A percentile compares a stretch with the other conserved stretches of the same genome.
phyloP scores from a whole-genome alignment of 2,797 vertebrate genomes.

The Acanthopagrus latus region DNA sequence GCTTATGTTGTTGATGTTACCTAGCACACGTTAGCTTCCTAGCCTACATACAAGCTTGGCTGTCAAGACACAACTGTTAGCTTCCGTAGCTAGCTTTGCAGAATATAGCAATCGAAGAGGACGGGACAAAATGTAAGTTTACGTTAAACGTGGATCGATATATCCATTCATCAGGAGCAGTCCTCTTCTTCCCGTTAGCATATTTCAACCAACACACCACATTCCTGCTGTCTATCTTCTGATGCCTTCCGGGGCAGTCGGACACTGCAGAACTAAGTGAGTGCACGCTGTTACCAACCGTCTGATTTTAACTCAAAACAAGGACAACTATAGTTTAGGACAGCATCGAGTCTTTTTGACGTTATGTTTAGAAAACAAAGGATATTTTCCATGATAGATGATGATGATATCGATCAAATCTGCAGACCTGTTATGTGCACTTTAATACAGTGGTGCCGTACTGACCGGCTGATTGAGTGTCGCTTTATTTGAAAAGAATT shows the following conservation, averaged over 20 bases:
- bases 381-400: background rate
- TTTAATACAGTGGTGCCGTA: background rate
- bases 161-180: slow-evolving; percentile 56
- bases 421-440: background rate
- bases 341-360: rapidly evolving
- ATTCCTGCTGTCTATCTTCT: slow-evolving; percentile 56
- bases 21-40: slow-evolving; percentile 43
- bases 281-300: background rate
- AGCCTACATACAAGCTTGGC: slow-evolving; percentile 58
- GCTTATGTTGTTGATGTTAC: slow-evolving; percentile 33
- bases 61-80: slow-evolving; percentile 66
- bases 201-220: slow-evolving; percentile 48
- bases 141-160: slow-evolving; percentile 57
- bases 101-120: slow-evolving; percentile 3
- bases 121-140: slow-evolving; percentile 38
- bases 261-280: rapidly evolving
- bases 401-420: background rate
- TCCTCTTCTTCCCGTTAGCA: slow-evolving; percentile 55
- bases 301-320: background rate
- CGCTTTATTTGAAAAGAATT: rapidly evolving
- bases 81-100: slow-evolving; percentile 19
- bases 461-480: background rate
- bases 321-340: rapidly evolving
- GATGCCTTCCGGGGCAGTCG: slow-evolving; percentile 54
- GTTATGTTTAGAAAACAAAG: background rate